Evolutionary conservation across 2,888 invertebrate genomes (phyloP).

Genomic region (Brachycybe producta): DNA sequence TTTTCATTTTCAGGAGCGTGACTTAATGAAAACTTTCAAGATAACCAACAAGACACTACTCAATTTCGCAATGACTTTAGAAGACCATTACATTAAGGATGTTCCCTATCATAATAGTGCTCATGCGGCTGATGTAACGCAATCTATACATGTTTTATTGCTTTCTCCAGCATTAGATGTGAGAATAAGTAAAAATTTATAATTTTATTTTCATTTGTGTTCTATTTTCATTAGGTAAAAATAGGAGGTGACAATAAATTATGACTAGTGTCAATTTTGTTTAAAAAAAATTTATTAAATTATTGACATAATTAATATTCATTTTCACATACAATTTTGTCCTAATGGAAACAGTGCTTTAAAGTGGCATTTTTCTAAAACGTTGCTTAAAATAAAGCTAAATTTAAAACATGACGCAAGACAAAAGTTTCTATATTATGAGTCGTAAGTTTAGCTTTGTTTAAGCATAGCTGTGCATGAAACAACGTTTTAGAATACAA

Average conservation of each 20-base stretch:
- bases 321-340: neutral
- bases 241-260: too few relatives aligned
- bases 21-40: slow-evolving; percentile 78
- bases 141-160: slow-evolving; percentile 90
- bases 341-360: too few relatives aligned
- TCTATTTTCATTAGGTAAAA: too few relatives aligned
- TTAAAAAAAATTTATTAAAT: slow-evolving; percentile 4
- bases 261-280: neutral
- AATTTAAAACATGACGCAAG: too few relatives aligned
- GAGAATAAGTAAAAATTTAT: slow-evolving; percentile 22
- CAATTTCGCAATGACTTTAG: slow-evolving; percentile 91
- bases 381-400: too few relatives aligned
- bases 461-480: too few relatives aligned
- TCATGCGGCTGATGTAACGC: slow-evolving; percentile 97
- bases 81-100: slow-evolving; percentile 94
- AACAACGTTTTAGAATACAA: too few relatives aligned
- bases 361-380: too few relatives aligned
- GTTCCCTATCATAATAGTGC: slow-evolving; percentile 98
- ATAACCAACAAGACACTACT: slow-evolving; percentile 89
- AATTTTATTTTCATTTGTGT: neutral
- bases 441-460: too few relatives aligned
- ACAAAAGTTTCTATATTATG: too few relatives aligned
- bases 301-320: neutral
- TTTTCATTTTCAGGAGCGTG: slow-evolving; percentile 48
- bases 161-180: slow-evolving; percentile 90